Conservation (phyloP, 2,113 vertebrate species). For the Podilymbus podiceps region DNA sequence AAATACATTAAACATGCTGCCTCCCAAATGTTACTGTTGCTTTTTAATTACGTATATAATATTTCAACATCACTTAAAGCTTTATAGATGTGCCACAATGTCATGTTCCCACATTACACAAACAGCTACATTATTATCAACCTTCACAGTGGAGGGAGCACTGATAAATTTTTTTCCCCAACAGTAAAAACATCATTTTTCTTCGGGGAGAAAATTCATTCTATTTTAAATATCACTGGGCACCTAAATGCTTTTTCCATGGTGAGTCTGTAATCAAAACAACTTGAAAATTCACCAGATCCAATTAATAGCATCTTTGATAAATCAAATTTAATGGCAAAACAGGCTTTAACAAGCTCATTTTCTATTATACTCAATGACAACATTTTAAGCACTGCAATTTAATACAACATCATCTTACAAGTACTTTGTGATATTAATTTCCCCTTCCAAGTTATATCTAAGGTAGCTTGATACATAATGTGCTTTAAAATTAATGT, state of each 20-base stretch:
- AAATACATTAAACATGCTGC: conserved; percentile 7
- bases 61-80: conserved; percentile 34
- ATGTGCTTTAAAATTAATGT: background rate
- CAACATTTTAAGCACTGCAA: background rate
- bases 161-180: background rate
- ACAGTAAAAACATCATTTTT: background rate
- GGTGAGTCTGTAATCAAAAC: background rate
- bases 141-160: background rate
- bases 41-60: conserved; percentile 17
- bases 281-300: background rate
- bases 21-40: conserved; percentile 6
- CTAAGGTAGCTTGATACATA: background rate
- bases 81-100: conserved; percentile 18
- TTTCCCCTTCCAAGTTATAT: background rate
- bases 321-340: background rate
- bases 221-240: background rate
- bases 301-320: background rate
- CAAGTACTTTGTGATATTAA: background rate
- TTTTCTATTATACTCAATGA: background rate
- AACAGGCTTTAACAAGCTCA: background rate
- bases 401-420: background rate
- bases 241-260: background rate
- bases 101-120: background rate
- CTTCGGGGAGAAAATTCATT: background rate
- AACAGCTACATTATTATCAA: background rate